These are phyloP conservation scores for Chaetodon auriga DNA, from an alignment of 2,113 vertebrate genomes.

Conservation along the genomic window DNA sequence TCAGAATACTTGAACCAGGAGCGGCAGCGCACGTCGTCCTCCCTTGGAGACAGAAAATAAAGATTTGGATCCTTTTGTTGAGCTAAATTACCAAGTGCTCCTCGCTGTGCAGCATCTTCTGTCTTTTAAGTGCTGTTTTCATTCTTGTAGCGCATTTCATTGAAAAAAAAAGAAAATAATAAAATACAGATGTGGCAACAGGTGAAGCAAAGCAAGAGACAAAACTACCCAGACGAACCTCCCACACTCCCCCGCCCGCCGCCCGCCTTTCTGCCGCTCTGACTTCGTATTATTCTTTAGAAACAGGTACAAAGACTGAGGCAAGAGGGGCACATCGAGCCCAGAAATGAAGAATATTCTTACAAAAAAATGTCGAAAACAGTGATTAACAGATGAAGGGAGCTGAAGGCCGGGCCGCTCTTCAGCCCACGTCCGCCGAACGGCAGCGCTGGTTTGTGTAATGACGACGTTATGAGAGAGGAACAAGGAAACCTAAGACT, in stretches of 20 bases:
- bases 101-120: conserved; percentile 39
- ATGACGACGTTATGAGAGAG: conserved; percentile 58
- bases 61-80: conserved; percentile 33
- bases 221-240: conserved; percentile 27
- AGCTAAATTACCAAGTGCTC: conserved; percentile 54
- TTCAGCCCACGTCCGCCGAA: conserved; percentile 60
- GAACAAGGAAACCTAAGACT: conserved; percentile 51
- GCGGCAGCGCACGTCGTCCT: conserved; percentile 34
- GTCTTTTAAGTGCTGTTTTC: conserved; percentile 54
- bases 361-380: conserved; percentile 56
- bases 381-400: conserved; percentile 58
- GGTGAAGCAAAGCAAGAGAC: conserved; percentile 55
- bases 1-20: conserved; percentile 48
- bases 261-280: conserved; percentile 37
- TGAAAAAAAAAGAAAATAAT: conserved; percentile 1
- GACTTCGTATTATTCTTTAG: conserved; percentile 48
- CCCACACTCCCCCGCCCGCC: conserved; percentile 25
- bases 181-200: conserved; percentile 40
- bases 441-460: conserved; percentile 68
- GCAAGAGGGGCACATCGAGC: conserved; percentile 48
- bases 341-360: conserved; percentile 63
- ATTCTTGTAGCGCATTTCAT: conserved; percentile 38
- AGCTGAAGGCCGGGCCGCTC: conserved; percentile 38
- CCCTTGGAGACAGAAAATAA: conserved; percentile 42
- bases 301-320: conserved; percentile 64